Conservation (phyloP, 2,888 invertebrate species). For the Beris morrisii region DNA sequence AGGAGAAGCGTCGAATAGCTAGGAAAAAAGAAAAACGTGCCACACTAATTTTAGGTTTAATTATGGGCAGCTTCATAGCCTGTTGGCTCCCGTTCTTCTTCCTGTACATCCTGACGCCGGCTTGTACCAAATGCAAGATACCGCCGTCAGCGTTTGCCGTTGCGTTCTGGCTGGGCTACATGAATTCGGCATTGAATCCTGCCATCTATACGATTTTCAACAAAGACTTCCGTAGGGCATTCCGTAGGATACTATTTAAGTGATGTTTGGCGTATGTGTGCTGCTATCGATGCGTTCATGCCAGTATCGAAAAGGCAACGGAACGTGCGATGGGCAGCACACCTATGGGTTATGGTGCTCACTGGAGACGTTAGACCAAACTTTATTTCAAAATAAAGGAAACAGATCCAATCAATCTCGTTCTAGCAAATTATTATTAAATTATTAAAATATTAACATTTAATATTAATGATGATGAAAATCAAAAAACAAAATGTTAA, state of each 20-base stretch:
- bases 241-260: constrained; percentile 93
- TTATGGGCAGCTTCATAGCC: constrained; percentile 98
- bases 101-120: constrained; percentile 83
- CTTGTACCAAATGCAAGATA: constrained; percentile 74
- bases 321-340: constrained; percentile 58
- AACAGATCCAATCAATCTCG: constrained; percentile 10
- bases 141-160: constrained; percentile 85
- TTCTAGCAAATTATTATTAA: not conserved
- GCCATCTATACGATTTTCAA: constrained; percentile 97
- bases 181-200: constrained; percentile 95
- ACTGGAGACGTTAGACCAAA: constrained; percentile 42
- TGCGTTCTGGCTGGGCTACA: constrained; percentile 96
- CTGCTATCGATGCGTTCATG: constrained; percentile 73
- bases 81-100: constrained; percentile 99
- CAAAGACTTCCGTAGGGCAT: constrained; percentile 95
- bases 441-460: not conserved
- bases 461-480: not conserved
- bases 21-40: constrained; percentile 96
- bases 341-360: constrained; percentile 56
- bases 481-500: too few species aligned
- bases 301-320: constrained; percentile 57
- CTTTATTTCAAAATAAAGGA: too few species aligned
- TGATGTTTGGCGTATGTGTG: constrained; percentile 87
- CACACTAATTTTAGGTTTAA: constrained; percentile 92
- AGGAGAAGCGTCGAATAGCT: constrained; percentile 89